Evolutionary conservation across 2,113 vertebrate species (phyloP).

Genomic region (Solenodon paradoxus): DNA sequence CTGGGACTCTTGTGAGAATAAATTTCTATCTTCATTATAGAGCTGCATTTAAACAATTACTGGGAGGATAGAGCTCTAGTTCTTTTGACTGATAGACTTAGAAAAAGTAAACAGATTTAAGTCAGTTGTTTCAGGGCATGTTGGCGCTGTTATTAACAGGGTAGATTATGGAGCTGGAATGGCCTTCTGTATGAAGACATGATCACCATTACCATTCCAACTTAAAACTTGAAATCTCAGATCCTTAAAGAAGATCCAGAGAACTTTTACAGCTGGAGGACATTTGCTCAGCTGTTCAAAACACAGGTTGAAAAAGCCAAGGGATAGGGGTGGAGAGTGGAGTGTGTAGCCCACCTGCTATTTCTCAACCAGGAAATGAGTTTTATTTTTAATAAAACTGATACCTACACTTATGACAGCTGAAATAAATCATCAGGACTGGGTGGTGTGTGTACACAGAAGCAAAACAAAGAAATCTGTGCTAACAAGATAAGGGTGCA

Average conservation of each 20-base stretch:
- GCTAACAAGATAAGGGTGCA: slow-evolving; percentile 37
- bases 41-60: neutral
- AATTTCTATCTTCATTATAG: neutral
- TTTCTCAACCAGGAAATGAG: neutral
- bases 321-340: fast-evolving
- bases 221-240: slow-evolving; percentile 37
- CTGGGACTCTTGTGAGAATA: neutral
- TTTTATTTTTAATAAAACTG: slow-evolving; percentile 14
- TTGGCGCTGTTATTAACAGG: fast-evolving
- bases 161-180: neutral
- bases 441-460: neutral
- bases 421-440: neutral
- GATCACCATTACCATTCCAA: slow-evolving; percentile 13
- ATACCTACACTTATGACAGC: neutral
- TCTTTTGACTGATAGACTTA: neutral
- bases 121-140: too few relatives aligned
- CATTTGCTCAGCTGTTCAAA: neutral
- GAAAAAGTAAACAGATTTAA: too few relatives aligned
- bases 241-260: neutral
- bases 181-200: neutral
- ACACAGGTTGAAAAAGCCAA: neutral
- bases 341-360: neutral
- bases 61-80: neutral
- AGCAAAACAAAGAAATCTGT: slow-evolving; percentile 62
- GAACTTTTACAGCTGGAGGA: neutral